These are phyloP conservation scores for Phrynocephalus versicolor DNA, from an alignment of 2,113 vertebrate species.

Conservation along the genomic window DNA sequence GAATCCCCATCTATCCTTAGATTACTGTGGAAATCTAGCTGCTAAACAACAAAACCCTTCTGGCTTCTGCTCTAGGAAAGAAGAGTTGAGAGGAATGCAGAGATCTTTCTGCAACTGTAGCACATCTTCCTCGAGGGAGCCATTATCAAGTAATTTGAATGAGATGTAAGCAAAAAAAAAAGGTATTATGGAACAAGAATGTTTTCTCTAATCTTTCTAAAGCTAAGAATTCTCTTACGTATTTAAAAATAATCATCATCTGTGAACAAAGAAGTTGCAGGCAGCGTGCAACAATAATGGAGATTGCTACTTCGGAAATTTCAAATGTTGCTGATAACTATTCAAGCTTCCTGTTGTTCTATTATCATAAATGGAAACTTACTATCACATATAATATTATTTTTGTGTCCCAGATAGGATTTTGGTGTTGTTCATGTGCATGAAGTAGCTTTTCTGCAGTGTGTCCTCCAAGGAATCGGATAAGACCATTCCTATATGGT, in stretches of 20 bases:
- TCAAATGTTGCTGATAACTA: too few relatives aligned
- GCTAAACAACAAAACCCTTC: neutral
- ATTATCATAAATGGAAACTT: neutral
- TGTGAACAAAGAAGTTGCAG: neutral
- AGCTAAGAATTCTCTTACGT: neutral
- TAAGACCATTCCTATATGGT: neutral
- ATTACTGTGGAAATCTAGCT: neutral
- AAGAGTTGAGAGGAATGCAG: neutral
- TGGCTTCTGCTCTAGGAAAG: neutral
- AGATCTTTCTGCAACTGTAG: neutral
- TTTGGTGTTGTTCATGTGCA: neutral
- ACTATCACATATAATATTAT: neutral
- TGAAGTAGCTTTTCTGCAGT: neutral
- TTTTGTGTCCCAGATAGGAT: neutral
- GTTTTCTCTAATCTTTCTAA: neutral
- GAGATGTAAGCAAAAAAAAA: neutral
- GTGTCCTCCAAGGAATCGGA: neutral
- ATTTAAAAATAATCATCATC: neutral
- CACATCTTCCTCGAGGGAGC: neutral
- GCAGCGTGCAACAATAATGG: neutral
- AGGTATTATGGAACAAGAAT: neutral
- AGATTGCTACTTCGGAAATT: neutral
- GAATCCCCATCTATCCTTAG: too few relatives aligned
- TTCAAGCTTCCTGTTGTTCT: neutral
- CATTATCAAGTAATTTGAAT: slow-evolving; percentile 7